Percentiles rank a stretch among this genome's conserved stretches.
These are phyloP conservation scores for Pituophis catenifer DNA, from an alignment of 2,113 vertebrate genomes.

Conservation along the genomic window DNA sequence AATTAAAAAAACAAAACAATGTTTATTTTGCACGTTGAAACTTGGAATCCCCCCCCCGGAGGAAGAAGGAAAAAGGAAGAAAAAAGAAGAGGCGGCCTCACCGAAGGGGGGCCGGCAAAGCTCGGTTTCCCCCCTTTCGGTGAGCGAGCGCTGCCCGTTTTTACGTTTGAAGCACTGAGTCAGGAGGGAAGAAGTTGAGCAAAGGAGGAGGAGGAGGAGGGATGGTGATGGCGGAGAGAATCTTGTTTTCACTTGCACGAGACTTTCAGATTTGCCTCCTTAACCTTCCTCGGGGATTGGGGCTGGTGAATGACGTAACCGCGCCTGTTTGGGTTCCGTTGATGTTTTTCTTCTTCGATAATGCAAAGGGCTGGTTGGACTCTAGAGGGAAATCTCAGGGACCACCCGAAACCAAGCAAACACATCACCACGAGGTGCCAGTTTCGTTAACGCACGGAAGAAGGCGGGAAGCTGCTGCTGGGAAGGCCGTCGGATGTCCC, in stretches of 20 bases:
- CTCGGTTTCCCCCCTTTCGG: constrained; percentile 2
- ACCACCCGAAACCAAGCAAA: not conserved
- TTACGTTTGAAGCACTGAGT: not conserved
- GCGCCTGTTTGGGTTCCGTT: constrained; percentile 10
- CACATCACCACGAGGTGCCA: not conserved
- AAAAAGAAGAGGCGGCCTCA: not conserved
- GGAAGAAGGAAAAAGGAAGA: fast-evolving
- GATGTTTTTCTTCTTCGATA: not conserved
- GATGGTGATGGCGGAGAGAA: not conserved
- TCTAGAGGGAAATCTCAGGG: not conserved
- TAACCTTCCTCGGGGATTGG: not conserved
- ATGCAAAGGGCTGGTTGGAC: not conserved
- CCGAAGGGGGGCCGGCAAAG: fast-evolving
- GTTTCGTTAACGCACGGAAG: constrained; percentile 39
- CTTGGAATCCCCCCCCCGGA: not conserved
- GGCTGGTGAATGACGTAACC: constrained; percentile 34
- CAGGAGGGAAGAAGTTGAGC: constrained; percentile 57
- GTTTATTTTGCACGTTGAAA: constrained; percentile 47
- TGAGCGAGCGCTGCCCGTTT: constrained; percentile 30
- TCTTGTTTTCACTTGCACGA: constrained; percentile 8
- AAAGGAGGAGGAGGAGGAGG: constrained; percentile 23
- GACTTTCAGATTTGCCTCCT: constrained; percentile 12
- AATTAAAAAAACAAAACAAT: not conserved
- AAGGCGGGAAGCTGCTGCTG: constrained; percentile 17
- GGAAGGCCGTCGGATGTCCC: not conserved